Base-by-base conservation (phyloP, 2,113 vertebrate genomes). In the Nibea albiflora region DNA sequence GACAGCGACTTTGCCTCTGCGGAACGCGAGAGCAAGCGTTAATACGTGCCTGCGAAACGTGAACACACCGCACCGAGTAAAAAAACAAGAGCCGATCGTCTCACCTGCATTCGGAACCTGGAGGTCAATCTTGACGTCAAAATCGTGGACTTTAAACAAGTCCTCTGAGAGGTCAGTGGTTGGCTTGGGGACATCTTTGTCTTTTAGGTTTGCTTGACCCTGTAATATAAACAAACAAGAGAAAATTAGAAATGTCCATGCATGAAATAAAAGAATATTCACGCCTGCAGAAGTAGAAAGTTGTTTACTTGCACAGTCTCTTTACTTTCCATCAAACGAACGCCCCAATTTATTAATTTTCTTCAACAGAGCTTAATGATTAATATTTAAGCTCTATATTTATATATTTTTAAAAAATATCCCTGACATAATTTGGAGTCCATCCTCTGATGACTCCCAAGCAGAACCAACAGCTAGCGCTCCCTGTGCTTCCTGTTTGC, bases 91-190 rank as follows among this genome's bases (percentile, higher is more conserved):
- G 35, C 17, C 53, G 9, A 73, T 0, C 12, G 24, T 85, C 95
- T 74, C 78, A 99, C 98, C 98, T 96, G 98, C 97, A 84, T 96
- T 99, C 65, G 98, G 98, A 94, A 99, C 98, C 92, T 99, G 98
- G 61, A 99, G 95, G 94, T 99, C 98, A 80, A 99, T 99, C 92
- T 99, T 99, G 66, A 99, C 98, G 81, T 99, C 98, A 72, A 99
- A 99, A 88, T 99, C 98, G 10, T 99, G 98, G 71, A 99, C 98
- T 97, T 99, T 99, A 92, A 99, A 99, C 77, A 99, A 95, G 86
- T 99, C 98, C 94, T 99, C 98, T 14, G 98, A 99, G 92, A 99
- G 97, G 93, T 99, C 98, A 84, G 95, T 98, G 94, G 94, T 96
- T 85, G 96, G 95, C 93, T 99, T 99, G 84, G 96, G 96, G 89